Percentiles rank a stretch among this genome's conserved stretches.
phyloP scores from a whole-genome alignment of 1,140 invertebrate species.

The Agrilus planipennis region DNA sequence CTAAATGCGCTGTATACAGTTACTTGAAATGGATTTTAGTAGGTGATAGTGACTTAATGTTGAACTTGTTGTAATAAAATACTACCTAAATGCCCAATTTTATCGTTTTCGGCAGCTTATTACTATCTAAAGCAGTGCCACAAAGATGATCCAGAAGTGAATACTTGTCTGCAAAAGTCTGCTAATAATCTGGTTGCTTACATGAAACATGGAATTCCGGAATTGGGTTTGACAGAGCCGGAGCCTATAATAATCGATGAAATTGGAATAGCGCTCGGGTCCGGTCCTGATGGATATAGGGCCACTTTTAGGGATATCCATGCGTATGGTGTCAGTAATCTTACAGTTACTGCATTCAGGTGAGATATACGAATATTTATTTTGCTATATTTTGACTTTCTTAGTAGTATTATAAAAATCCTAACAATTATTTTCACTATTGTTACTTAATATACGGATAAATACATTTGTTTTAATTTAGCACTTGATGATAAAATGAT shows the following conservation, averaged over 20 bases:
- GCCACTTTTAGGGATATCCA: constrained; percentile 66
- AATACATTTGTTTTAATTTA: too few relatives aligned
- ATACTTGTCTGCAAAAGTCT: constrained; percentile 55
- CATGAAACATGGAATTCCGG: constrained; percentile 51
- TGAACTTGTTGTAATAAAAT: too few relatives aligned
- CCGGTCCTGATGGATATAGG: constrained; percentile 62
- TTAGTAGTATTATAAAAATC: too few relatives aligned
- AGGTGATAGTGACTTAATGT: too few relatives aligned
- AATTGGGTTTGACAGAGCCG: constrained; percentile 49
- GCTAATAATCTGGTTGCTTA: constrained; percentile 58
- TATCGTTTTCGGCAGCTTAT: too few relatives aligned
- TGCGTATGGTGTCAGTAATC: constrained; percentile 63
- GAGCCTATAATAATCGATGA: constrained; percentile 69
- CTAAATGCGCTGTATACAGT: too few relatives aligned
- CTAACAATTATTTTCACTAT: too few relatives aligned
- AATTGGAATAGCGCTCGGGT: constrained; percentile 62
- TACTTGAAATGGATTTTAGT: too few relatives aligned
- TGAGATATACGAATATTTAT: constrained; percentile 19
- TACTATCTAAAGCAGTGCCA: constrained; percentile 59
- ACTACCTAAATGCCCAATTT: too few relatives aligned
- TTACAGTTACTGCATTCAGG: constrained; percentile 63
- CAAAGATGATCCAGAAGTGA: constrained; percentile 51
- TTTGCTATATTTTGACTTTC: too few relatives aligned
- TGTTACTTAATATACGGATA: too few relatives aligned
- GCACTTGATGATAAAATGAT: too few relatives aligned